Base-by-base conservation (phyloP, 2,113 vertebrate genomes). In the Pseudorhombus dupliciocellatus region DNA sequence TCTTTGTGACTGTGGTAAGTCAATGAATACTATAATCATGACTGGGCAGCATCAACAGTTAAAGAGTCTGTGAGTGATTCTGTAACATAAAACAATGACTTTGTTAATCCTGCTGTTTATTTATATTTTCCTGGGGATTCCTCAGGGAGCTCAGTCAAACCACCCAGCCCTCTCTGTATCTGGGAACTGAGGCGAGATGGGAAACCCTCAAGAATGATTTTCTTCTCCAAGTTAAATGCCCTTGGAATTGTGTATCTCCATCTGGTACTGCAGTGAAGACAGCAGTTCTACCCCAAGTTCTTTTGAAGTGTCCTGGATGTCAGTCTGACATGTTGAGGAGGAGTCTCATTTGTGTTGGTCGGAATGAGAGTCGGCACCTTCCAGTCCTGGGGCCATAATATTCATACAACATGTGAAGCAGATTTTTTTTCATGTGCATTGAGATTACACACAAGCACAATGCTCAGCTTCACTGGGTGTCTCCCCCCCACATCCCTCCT, bases 1-100 rank as follows among this genome's bases (percentile, higher is more conserved):
- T 25, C 22, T 46, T 22, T 34, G 63, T 54, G n/a, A 40, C 48
- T 62, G 16, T 26, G 57, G 46, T 53, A 54, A 66, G 21, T 74
- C 70, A 58, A 75, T 61, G 42, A 68, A 58, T 3, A 1, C 48
- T 30, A 7, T 20, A 16, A 7, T 1, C 21, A 73, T 65, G 44
- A 58, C 20, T 48, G 16, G n/a, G n/a, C 3, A 1, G n/a, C 46
- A 31, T 25, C 6, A 15, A 64, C 20, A 53, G 42, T 65, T 52
- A 46, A 65, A 48, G 46, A 11, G 11, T 15, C 42, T 16, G 15
- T 5, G 16, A 44, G 15, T 5, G 16, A 44, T 16, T 44, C 16
- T 44, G 15, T 37, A 37, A 16, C 1, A 18, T 16, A 18, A 44
- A 15, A 44, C 40, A 16, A 50, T 20, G 46, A 50, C 3, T 22